These are phyloP conservation scores for Mesoligia furuncula DNA, from an alignment of 2,888 invertebrate genomes.

Conservation along the genomic window DNA sequence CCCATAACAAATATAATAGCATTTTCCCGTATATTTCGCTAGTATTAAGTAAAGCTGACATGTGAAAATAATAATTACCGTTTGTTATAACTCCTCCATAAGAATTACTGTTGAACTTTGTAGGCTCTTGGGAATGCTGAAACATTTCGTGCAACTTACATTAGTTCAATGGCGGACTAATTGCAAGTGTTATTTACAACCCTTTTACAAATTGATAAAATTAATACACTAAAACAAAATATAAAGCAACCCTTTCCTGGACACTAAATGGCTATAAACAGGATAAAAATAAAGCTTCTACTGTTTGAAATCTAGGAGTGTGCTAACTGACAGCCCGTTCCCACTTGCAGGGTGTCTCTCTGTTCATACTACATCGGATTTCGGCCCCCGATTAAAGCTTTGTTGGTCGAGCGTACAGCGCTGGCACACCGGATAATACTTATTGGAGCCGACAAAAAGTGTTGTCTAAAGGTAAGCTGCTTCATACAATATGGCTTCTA, in stretches of 20 bases:
- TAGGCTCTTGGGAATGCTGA: conserved; percentile 87
- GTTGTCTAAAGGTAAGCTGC: background rate
- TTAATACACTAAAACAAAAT: background rate
- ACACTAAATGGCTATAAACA: background rate
- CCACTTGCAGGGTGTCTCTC: background rate
- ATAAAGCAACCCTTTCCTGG: background rate
- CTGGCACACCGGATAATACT: too few relatives aligned
- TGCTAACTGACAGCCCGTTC: background rate
- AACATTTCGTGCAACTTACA: conserved; percentile 65
- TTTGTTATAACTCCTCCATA: conserved; percentile 82
- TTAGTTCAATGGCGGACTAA: conserved; percentile 41
- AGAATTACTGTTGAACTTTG: conserved; percentile 82
- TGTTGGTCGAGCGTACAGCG: background rate
- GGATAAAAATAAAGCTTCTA: background rate
- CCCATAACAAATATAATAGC: conserved; percentile 15
- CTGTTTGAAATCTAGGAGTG: background rate
- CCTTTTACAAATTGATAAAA: background rate
- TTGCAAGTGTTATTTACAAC: conserved; percentile 33
- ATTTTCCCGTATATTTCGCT: background rate
- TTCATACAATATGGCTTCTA: background rate
- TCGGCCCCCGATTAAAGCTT: too few relatives aligned
- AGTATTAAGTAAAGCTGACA: conserved; percentile 29
- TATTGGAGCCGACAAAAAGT: too few relatives aligned
- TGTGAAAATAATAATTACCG: conserved; percentile 77
- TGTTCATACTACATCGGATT: background rate